Percentiles rank a stretch among this genome's conserved stretches.
Conservation (phyloP, 2,797 vertebrate genomes). For the Fistularia tabacaria region DNA sequence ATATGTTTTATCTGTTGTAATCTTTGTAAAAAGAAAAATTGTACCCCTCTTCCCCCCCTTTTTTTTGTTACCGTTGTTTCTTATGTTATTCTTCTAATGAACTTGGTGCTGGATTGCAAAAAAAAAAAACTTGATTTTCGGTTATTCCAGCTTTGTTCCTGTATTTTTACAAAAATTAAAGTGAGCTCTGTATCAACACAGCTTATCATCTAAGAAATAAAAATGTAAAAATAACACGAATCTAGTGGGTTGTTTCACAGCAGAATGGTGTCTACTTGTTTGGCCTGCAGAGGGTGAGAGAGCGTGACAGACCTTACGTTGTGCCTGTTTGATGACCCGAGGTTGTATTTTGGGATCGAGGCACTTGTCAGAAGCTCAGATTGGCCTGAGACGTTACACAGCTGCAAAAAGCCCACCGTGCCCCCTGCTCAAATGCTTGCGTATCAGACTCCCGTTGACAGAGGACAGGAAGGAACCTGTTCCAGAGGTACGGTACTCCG, state of each 20-base stretch:
- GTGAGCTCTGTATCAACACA: conserved; percentile 15
- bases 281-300: not conserved
- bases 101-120: conserved; percentile 19
- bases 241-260: not conserved
- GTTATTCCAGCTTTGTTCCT: conserved; percentile 31
- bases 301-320: conserved; percentile 1
- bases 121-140: conserved; percentile 30
- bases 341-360: conserved; percentile 56
- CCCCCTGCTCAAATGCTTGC: conserved; percentile 15
- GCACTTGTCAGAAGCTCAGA: conserved; percentile 52
- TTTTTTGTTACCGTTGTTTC: conserved; percentile 55
- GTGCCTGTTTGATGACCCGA: conserved; percentile 17
- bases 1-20: conserved; percentile 61
- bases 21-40: conserved; percentile 62
- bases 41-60: conserved; percentile 45
- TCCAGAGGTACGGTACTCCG: not conserved
- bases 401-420: conserved; percentile 32
- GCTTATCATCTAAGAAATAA: conserved; percentile 42
- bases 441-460: conserved; percentile 14
- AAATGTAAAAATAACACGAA: conserved; percentile 22
- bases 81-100: conserved; percentile 21
- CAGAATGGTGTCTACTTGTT: not conserved
- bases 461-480: conserved; percentile 1
- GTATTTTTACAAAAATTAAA: conserved; percentile 45
- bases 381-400: conserved; percentile 52